phyloP scores from a whole-genome alignment of 2,797 vertebrate species.

The Cynopterus sphinx region DNA sequence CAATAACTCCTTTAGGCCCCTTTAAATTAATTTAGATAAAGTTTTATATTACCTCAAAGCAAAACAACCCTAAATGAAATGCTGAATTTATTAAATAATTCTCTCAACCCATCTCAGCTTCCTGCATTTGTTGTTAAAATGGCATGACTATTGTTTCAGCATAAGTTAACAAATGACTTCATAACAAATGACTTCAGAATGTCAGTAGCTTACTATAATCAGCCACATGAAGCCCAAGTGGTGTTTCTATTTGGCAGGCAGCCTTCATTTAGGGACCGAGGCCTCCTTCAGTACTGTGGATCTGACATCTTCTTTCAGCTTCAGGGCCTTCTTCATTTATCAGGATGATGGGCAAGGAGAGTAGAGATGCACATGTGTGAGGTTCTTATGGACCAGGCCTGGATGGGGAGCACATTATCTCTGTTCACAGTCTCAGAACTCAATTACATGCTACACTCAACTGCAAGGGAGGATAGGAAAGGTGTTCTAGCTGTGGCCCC shows the following conservation, averaged over 20 bases:
- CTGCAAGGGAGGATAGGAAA: neutral
- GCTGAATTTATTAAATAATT: neutral
- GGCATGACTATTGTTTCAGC: neutral
- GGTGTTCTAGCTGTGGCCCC: neutral
- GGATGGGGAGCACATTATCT: neutral
- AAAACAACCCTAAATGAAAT: neutral
- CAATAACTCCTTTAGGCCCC: neutral
- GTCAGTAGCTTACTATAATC: neutral
- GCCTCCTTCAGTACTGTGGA: neutral
- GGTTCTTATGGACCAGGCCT: neutral
- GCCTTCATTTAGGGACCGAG: neutral
- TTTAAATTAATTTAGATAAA: neutral
- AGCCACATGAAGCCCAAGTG: neutral
- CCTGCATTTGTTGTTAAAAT: neutral
- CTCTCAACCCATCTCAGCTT: neutral
- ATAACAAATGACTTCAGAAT: neutral
- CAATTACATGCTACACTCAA: neutral
- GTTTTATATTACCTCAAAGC: conserved; percentile 13
- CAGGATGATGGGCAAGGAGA: neutral
- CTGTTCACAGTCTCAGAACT: neutral
- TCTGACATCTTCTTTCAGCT: neutral
- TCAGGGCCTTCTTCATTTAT: neutral
- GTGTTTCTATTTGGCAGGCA: neutral
- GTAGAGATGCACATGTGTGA: neutral
- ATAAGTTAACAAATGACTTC: neutral